phyloP scores from a whole-genome alignment of 2,888 invertebrate species.

The Galerucella pusilla region DNA sequence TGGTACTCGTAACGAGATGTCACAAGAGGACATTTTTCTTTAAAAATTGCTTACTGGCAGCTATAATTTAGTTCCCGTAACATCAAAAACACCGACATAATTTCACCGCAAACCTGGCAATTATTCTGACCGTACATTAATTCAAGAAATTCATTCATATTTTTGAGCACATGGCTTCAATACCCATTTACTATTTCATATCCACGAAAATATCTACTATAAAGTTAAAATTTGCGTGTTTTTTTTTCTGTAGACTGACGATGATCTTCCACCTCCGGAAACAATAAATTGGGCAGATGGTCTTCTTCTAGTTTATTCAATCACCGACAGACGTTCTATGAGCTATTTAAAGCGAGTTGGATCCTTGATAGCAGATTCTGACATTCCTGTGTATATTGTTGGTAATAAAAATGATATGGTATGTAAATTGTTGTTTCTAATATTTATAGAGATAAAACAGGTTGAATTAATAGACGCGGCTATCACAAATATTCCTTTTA shows the following conservation, averaged over 20 bases:
- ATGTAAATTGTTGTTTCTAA: slow-evolving; percentile 20
- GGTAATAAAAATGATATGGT: slow-evolving; percentile 92
- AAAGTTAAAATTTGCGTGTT: neutral
- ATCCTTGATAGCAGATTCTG: slow-evolving; percentile 70
- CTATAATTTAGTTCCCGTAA: no score
- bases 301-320: slow-evolving; percentile 87
- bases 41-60: no score
- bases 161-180: neutral
- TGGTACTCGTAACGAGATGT: no score
- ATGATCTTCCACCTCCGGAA: slow-evolving; percentile 77
- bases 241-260: slow-evolving; percentile 71
- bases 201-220: neutral
- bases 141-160: neutral
- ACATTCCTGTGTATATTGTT: slow-evolving; percentile 85
- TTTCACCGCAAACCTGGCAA: neutral
- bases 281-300: slow-evolving; percentile 92
- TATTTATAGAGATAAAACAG: neutral
- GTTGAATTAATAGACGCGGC: no score
- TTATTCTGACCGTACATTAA: neutral
- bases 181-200: neutral
- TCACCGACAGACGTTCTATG: slow-evolving; percentile 87
- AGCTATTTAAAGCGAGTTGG: slow-evolving; percentile 83
- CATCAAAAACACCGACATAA: no score
- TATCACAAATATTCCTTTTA: no score
- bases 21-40: no score